Evolutionary conservation across 2,888 invertebrate genomes (phyloP).

Genomic region (Polietes domitor): DNA sequence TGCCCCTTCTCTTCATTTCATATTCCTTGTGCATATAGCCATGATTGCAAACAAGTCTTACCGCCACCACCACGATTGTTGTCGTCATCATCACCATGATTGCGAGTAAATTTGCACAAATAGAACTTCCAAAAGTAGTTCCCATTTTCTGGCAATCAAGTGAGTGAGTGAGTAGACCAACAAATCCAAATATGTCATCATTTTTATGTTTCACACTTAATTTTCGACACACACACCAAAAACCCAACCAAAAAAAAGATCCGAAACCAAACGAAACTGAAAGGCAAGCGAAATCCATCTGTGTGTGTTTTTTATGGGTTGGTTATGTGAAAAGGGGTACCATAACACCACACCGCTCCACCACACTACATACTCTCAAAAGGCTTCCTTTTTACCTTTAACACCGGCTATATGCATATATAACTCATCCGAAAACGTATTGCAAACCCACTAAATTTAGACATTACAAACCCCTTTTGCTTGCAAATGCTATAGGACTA

Average conservation of each 20-base stretch:
- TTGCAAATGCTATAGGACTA: background rate
- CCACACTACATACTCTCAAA: constrained; percentile 20
- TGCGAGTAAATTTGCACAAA: constrained; percentile 11
- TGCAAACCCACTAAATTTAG: constrained; percentile 22
- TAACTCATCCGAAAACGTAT: constrained; percentile 1
- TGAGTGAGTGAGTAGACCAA: constrained; percentile 1
- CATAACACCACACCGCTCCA: no score
- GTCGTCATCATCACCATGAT: background rate
- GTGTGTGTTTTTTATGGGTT: constrained; percentile 51
- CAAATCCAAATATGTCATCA: constrained; percentile 59
- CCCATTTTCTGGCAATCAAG: constrained; percentile 8
- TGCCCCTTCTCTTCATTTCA: background rate
- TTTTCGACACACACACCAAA: constrained; percentile 31
- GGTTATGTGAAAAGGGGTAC: background rate
- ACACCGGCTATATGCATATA: background rate
- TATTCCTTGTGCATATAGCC: background rate
- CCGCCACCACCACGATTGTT: background rate
- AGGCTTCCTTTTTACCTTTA: constrained; percentile 58
- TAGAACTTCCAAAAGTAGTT: constrained; percentile 23
- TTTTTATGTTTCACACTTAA: constrained; percentile 61
- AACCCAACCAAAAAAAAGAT: no score
- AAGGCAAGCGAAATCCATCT: constrained; percentile 54
- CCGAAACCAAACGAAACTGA: background rate
- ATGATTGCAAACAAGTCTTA: constrained; percentile 14
- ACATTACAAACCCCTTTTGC: constrained; percentile 19